Conservation (phyloP, 2,888 invertebrate species). For the Itoplectis maculator region DNA sequence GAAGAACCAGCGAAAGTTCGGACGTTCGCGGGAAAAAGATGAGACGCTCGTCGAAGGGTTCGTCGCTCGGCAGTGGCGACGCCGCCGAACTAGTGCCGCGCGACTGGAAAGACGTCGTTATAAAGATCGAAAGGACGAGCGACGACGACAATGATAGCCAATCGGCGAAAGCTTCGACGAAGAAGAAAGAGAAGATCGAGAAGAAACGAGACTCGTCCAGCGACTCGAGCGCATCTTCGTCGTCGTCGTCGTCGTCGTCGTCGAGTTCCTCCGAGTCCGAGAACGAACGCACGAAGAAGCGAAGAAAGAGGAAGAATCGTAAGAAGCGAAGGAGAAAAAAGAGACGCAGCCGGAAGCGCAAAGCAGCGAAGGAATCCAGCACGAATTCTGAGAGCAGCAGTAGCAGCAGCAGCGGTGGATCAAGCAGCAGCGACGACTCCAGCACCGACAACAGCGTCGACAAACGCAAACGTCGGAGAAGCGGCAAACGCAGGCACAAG, state of each 20-base stretch:
- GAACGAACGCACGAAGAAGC: constrained; percentile 60
- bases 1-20: neutral
- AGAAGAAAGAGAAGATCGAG: constrained; percentile 4
- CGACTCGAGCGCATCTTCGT: constrained; percentile 68
- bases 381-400: constrained; percentile 75
- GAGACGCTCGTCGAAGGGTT: neutral
- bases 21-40: neutral
- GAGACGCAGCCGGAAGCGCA: constrained; percentile 58
- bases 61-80: neutral
- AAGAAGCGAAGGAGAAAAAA: constrained; percentile 48
- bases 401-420: constrained; percentile 73
- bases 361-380: constrained; percentile 71
- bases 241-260: constrained; percentile 70
- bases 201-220: constrained; percentile 58
- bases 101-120: constrained; percentile 5
- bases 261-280: constrained; percentile 75
- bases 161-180: neutral
- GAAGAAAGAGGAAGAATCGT: constrained; percentile 37
- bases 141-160: neutral
- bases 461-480: constrained; percentile 73
- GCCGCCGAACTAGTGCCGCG: neutral
- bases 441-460: constrained; percentile 77
- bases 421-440: constrained; percentile 74
- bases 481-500: constrained; percentile 76
- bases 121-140: neutral